Base-by-base conservation (phyloP, 2,888 invertebrate genomes). In the Caenorhabditis japonica region DNA sequence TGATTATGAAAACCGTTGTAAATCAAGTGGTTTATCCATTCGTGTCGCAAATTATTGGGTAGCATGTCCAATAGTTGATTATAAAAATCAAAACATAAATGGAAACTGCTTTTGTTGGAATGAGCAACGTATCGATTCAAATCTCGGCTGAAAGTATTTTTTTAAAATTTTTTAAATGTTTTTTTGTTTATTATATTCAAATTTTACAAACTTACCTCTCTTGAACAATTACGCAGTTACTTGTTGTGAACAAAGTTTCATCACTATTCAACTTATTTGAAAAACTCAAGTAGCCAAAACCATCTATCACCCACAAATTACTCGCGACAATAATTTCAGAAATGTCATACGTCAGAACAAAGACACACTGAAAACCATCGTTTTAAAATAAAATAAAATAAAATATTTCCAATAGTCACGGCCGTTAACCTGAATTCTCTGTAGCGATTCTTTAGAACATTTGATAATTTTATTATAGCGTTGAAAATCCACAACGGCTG, bases 241-340 rank as follows among this genome's bases (percentile, higher is more conserved):
- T 33, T n/a, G n/a, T n/a, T n/a, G n/a, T n/a, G n/a, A n/a, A n/a
- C n/a, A n/a, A 38, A 23, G 27, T 21, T 46, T 38, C 33, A 34
- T 27, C 15, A 7, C 19, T 1, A 7, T 55, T 21, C 4, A 43
- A 53, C 12, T 66, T 36, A n/a, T 60, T 36, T 5, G 72, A 46
- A 23, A 79, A 79, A 25, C 64, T 60, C 12, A 79, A 30, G 23
- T 66, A 79, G 7, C 79, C 79, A 23, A 69, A 72, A n/a, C 60
- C 79, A 49, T 79, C 79, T 30, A 61, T 61, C 12, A 75, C 41
- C 76, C 76, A 76, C 15, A 79, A 59, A 47, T 74, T 68, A 10
- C 61, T 53, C 25, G 79, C 69, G 12, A 76, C 23, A 15, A 66
- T 73, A 10, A 79, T 51, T 21, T 55, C 46, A 15, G 58, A 55